Base-by-base conservation (phyloP, 2,113 vertebrate genomes). In the Hippocampus abdominalis region DNA sequence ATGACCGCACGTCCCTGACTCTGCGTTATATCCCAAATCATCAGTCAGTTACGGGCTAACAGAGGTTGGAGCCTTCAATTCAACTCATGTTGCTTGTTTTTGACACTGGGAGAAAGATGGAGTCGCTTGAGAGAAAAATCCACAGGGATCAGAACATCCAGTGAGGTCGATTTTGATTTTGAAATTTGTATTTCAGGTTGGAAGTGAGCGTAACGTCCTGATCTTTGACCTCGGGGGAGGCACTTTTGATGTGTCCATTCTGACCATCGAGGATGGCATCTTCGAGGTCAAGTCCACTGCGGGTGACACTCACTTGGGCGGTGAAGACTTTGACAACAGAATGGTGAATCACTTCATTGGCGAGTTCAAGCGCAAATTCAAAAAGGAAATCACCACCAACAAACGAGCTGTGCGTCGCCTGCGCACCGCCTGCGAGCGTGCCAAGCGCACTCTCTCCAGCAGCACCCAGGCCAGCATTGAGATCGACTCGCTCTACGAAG, bases 261-360 rank as follows among this genome's bases (percentile, higher is more conserved):
- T 97, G 76, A 96, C 94, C 23, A 97, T 96, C 51, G 95, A 97
- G n/a, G 95, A 96, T 46, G 95, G 95, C 7, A 95, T 97, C 66
- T 97, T 97, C 76, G 95, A 97, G 84, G 95, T 97, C 32, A 97
- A 96, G 82, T 79, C 95, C 29, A 96, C 95, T 0, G 95, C 95
- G 0, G 95, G 95, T 0, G 95, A 97, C 90, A 97, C 94, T 3
- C 95, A 97, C 74, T 87, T 96, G 76, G 95, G 94, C 0, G 95
- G 95, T 0, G 95, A 96, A 78, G 95, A 97, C 88, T 96, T 97
- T 68, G 95, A 97, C 85, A 96, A 93, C 78, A 91, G 95, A 29
- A 94, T 97, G 88, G 95, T 97, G 23, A 94, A 90, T 88, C 95
- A 96, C 81, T 96, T 97, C 20, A 89, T 94, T 48, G 90, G 84